Base-by-base conservation (phyloP, 2,797 vertebrate species). In the Neomorphus geoffroyi region DNA sequence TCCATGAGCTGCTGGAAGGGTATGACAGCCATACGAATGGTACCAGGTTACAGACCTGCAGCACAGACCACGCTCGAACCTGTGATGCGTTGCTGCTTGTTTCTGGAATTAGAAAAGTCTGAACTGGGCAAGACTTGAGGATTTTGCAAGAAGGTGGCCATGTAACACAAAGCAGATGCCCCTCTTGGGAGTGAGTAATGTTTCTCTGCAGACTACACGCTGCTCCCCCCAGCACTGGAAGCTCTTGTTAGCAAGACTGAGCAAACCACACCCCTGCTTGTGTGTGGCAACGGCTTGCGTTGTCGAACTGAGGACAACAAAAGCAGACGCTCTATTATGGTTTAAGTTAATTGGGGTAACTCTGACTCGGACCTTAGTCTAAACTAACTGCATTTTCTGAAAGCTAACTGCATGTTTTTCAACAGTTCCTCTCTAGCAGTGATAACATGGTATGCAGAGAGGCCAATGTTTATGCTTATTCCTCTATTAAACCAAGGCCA, bases 11-110 rank as follows among this genome's bases (percentile, higher is more conserved):
- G 35, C 62, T 43, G 45, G 15, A 54, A 60, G 46, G 5, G 24
- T 0, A 21, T 1, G 3, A 54, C 50, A 86, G 62, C 70, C 66
- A 10, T 3, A 8, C 26, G 4, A 30, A 64, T 0, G 28, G 37
- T 45, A 37, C 64, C 77, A 28, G 2, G 54, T 24, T 18, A 57
- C 28, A 74, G 33, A 39, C 15, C 2, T 23, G 53, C 53, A 33
- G 56, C 2, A 8, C 1, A 35, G 57, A 54, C 57, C 66, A 32
- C 0, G 17, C 8, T 4, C 15, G 21, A 80, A 72, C 57, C 77
- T 6, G n/a, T 2, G 57, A 46, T 5, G 51, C 1, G 3, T n/a
- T 7, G 22, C 69, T 45, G 35, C 48, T 45, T 57, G 9, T 5
- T 77, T 14, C 56, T 56, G 48, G 14, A 60, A 43, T 17, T 43